phyloP scores from a whole-genome alignment of 2,888 invertebrate species.

The Cacoxenus indagator region DNA sequence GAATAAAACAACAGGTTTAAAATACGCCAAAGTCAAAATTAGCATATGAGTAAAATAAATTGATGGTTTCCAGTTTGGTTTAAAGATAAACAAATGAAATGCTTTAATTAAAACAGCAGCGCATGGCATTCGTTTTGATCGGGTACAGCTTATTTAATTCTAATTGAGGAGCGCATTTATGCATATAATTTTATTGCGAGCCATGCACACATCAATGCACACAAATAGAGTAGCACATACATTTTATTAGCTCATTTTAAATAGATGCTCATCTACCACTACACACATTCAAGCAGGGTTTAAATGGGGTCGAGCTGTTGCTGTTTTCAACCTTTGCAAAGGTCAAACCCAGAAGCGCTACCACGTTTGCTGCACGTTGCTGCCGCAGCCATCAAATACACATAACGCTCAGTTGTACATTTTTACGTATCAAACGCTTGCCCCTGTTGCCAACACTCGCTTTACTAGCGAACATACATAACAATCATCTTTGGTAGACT shows the following conservation, averaged over 20 bases:
- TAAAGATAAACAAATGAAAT: background rate
- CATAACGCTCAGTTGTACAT: conserved; percentile 54
- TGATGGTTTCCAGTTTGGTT: too few species aligned
- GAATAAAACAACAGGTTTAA: too few species aligned
- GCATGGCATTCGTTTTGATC: background rate
- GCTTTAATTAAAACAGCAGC: conserved; percentile 35
- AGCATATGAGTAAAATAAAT: too few species aligned
- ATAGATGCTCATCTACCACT: background rate
- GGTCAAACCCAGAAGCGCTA: conserved; percentile 35
- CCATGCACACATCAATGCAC: background rate
- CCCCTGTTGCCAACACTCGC: conserved; percentile 26
- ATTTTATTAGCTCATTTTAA: conserved; percentile 9
- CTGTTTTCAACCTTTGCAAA: conserved; percentile 50
- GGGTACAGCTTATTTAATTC: conserved; percentile 37
- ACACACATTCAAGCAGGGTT: background rate
- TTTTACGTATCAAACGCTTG: conserved; percentile 59
- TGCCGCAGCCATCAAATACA: conserved; percentile 38
- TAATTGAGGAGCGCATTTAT: conserved; percentile 33
- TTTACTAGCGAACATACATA: conserved; percentile 45
- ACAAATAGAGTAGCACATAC: background rate
- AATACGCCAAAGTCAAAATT: too few species aligned
- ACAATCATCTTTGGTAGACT: conserved; percentile 63
- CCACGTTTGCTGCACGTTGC: background rate
- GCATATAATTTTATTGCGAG: background rate
- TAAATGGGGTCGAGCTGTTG: conserved; percentile 24